Evolutionary conservation across 2,888 invertebrate genomes (phyloP), one percentile per base, ranked within the genome.

Genomic region (Apocheima hispidaria): DNA sequence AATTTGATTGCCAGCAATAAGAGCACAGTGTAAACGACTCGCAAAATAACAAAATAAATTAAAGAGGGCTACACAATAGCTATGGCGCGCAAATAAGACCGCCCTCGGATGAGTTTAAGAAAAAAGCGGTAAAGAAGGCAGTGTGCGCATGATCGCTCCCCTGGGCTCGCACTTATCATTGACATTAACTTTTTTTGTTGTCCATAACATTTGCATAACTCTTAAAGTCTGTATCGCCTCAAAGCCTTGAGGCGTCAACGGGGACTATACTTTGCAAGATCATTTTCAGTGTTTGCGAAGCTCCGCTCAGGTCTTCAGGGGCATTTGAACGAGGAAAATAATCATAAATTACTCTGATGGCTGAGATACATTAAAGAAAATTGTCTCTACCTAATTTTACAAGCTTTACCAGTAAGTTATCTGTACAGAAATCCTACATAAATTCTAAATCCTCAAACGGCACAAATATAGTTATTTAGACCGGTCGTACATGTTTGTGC

Each of bases 131-230:
- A 82, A 80, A 82, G n/a, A 77, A 76, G 66, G 73, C 69, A 66
- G 71, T 76, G 74, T 71, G 73, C 78, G 75, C 78, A 70, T 79
- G 83, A 90, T 90, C 84, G 86, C 72, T 78, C 90, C 91, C 90
- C 68, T 68, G 86, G 81, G 92, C 73, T 64, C 77, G 82, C 86
- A 90, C 91, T 92, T 92, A 92, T 92, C 92, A 90, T 89, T 87
- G 90, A 86, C 90, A 89, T 91, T 89, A 92, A 90, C 88, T 91
- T 92, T 92, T n/a, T 93, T 92, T 91, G 90, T 90, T 90, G 91
- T 92, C 92, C 90, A 91, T 93, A 93, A 92, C 86, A 93, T 93
- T 93, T 90, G 92, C 92, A 93, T 93, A 93, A 86, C 88, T 87
- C 86, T 83, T 82, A 84, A 87, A 86, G 84, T 88, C 85, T 85